Evolutionary conservation across 2,888 invertebrate genomes (phyloP).

Genomic region (Drosophila anceps): DNA sequence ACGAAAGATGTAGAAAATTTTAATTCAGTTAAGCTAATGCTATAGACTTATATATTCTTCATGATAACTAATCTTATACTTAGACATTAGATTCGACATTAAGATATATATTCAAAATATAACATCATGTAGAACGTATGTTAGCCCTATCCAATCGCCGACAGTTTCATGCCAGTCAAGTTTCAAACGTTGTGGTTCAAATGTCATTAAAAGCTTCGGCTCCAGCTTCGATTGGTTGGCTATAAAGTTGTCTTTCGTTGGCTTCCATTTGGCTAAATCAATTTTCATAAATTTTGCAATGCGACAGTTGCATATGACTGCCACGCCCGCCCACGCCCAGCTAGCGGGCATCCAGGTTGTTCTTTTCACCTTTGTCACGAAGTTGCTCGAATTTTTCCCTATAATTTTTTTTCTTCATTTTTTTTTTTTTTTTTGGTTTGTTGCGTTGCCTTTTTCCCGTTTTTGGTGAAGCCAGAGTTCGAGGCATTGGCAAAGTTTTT

Average conservation of each 20-base stretch:
- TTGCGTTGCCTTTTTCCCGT: conserved; percentile 6
- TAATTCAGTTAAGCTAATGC: no score
- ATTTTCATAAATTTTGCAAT: conserved; percentile 75
- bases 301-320: conserved; percentile 78
- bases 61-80: no score
- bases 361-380: conserved; percentile 76
- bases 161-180: neutral
- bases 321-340: conserved; percentile 14
- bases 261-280: conserved; percentile 67
- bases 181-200: conserved; percentile 56
- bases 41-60: no score
- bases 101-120: no score
- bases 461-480: conserved; percentile 60
- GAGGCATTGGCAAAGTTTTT: conserved; percentile 75
- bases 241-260: conserved; percentile 72
- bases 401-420: conserved; percentile 14
- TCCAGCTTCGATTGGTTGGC: conserved; percentile 23
- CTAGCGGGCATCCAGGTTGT: conserved; percentile 19
- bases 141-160: conserved; percentile 16
- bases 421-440: conserved; percentile 3
- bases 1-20: neutral
- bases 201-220: conserved; percentile 64
- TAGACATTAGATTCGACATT: no score
- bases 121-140: neutral
- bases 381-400: conserved; percentile 15